Evolutionary conservation across 2,113 vertebrate genomes (phyloP).

Genomic region (Misgurnus mizolepis): DNA sequence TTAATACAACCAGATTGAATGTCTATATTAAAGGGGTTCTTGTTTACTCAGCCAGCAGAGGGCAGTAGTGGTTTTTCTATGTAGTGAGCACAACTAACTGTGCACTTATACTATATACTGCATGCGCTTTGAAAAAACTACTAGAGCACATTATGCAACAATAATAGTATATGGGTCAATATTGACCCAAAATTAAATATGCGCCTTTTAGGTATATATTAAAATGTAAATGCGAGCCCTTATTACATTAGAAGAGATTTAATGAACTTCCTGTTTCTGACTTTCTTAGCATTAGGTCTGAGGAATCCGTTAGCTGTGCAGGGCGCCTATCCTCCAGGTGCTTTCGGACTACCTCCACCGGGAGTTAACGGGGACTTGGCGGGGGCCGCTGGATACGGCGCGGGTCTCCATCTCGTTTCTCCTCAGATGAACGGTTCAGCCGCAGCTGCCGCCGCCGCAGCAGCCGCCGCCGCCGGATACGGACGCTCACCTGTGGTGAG

Average conservation of each 20-base stretch:
- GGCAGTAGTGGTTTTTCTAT: constrained; percentile 68
- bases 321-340: constrained; percentile 81
- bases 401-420: constrained; percentile 89
- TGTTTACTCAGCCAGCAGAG: constrained; percentile 68
- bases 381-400: constrained; percentile 78
- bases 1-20: neutral
- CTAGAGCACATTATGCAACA: no score
- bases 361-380: constrained; percentile 84
- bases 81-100: no score
- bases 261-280: neutral
- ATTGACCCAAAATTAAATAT: no score
- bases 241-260: no score
- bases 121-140: no score
- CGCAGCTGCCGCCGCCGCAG: constrained; percentile 81
- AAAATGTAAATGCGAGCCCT: neutral
- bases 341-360: constrained; percentile 83
- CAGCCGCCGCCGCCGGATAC: constrained; percentile 76
- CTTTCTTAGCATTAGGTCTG: constrained; percentile 78
- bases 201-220: no score
- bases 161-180: no score
- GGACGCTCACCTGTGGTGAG: constrained; percentile 90
- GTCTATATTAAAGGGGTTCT: constrained; percentile 44
- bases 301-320: constrained; percentile 84
- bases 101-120: no score
- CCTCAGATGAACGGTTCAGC: constrained; percentile 92